A percentile compares a stretch with the other conserved stretches of the same genome.
These are phyloP conservation scores for Poeciliopsis retropinna DNA, from an alignment of 2,113 vertebrate genomes.

Conservation along the genomic window DNA sequence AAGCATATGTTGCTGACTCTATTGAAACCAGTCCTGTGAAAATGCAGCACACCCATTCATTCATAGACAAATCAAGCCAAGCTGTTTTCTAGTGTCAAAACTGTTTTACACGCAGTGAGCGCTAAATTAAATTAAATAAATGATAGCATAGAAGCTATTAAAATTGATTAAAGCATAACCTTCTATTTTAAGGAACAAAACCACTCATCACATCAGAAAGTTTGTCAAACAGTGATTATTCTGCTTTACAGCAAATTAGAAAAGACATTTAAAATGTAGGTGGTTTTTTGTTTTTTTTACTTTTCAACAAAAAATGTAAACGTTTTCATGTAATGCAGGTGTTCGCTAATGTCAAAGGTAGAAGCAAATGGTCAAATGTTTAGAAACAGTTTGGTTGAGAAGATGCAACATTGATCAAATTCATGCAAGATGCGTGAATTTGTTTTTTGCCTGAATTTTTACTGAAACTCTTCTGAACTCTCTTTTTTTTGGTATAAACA, in stretches of 20 bases:
- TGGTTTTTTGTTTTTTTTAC: background rate
- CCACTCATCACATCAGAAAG: too few relatives aligned
- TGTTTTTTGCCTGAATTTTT: too few relatives aligned
- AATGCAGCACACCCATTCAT: background rate
- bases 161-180: background rate
- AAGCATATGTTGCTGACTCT: background rate
- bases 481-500: too few relatives aligned
- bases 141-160: background rate
- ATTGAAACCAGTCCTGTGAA: background rate
- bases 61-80: background rate
- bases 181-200: background rate
- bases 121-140: background rate
- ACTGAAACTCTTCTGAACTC: too few relatives aligned
- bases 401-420: background rate
- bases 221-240: too few relatives aligned
- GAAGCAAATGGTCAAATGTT: background rate
- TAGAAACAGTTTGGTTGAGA: background rate
- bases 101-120: background rate
- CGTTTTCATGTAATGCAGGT: too few relatives aligned
- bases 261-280: background rate
- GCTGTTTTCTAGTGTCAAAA: background rate
- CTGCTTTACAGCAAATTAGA: background rate
- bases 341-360: background rate
- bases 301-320: too few relatives aligned
- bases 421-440: too few relatives aligned